Evolutionary conservation across 2,113 vertebrate genomes (phyloP), one percentile per base, ranked within the genome.

Genomic region (Centropristis striata): DNA sequence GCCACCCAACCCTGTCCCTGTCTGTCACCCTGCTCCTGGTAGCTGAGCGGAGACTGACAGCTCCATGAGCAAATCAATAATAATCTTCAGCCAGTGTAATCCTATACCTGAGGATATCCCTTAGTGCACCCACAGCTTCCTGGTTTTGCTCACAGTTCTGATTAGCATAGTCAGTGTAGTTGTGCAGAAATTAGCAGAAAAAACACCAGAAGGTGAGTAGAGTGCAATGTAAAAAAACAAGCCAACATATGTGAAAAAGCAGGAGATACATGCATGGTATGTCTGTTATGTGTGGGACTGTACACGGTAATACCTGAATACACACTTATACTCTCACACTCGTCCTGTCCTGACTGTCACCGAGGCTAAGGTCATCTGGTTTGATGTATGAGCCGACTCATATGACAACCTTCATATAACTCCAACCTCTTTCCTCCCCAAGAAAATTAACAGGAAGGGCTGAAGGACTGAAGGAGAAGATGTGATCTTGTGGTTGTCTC

Each of bases 61-160:
- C 85, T 89, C 95, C 92, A 94, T 95, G 96, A 96, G 95, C 49
- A 95, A 96, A 98, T 98, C 97, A 97, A 98, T 98, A 98, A 97
- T 96, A 97, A 98, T 97, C 97, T 97, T 97, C 96, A 95, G 93
- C 94, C 94, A 93, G 95, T 95, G 96, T 94, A 96, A 95, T 95
- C 94, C 20, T 87, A 91, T 90, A 91, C 91, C 90, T 88, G 85
- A 86, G 87, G 87, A 94, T 78, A 90, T 88, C 53, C 87, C 84
- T 74, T 47, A 61, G 75, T 77, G 75, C 86, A 87, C 79, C 82
- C 83, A 81, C 85, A 87, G 69, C 84, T 82, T 90, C 75, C 71
- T 81, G 53, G 5, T 58, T 72, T 71, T 0, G 2, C 47, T 67
- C 18, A 61, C 51, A 1, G 1, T n/a, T 57, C 27, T 0, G n/a